These are phyloP conservation scores for Scotopteryx bipunctaria DNA, from an alignment of 2,888 invertebrate genomes.

Conservation along the genomic window DNA sequence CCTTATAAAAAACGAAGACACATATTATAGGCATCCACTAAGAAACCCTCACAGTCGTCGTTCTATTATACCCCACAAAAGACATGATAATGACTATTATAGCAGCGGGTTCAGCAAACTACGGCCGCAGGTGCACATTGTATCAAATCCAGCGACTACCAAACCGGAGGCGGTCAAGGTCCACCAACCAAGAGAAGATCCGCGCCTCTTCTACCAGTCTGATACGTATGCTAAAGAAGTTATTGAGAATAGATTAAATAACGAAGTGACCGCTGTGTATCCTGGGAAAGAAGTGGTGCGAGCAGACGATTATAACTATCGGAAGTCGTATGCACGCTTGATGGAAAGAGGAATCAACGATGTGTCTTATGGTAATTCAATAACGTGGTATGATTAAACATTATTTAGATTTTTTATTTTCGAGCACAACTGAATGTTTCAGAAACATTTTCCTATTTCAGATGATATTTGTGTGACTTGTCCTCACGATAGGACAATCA, in stretches of 20 bases:
- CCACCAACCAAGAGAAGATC: conserved; percentile 71
- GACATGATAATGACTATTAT: conserved; percentile 71
- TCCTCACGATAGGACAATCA: conserved; percentile 69
- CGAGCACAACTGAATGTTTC: too few relatives aligned
- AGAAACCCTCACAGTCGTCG: conserved; percentile 43
- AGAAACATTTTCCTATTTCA: too few relatives aligned
- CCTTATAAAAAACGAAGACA: conserved; percentile 48
- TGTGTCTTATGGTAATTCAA: conserved; percentile 43
- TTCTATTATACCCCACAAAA: conserved; percentile 44
- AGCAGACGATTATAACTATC: conserved; percentile 40
- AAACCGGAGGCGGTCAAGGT: conserved; percentile 53
- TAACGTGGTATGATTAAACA: too few relatives aligned
- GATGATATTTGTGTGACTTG: conserved; percentile 63
- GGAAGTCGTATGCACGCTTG: conserved; percentile 40
- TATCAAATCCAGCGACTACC: conserved; percentile 51
- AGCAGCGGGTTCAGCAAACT: conserved; percentile 58
- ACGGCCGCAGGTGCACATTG: conserved; percentile 52
- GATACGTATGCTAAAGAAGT: conserved; percentile 69
- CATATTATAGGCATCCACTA: conserved; percentile 26
- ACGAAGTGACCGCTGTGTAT: conserved; percentile 62
- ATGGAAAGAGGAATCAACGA: conserved; percentile 45
- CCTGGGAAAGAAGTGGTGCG: conserved; percentile 63
- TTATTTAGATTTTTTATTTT: too few relatives aligned
- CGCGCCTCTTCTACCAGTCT: conserved; percentile 73
- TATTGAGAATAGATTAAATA: conserved; percentile 58